These are phyloP conservation scores for Gerris buenoi DNA, from an alignment of 1,140 invertebrate species.

Conservation along the genomic window DNA sequence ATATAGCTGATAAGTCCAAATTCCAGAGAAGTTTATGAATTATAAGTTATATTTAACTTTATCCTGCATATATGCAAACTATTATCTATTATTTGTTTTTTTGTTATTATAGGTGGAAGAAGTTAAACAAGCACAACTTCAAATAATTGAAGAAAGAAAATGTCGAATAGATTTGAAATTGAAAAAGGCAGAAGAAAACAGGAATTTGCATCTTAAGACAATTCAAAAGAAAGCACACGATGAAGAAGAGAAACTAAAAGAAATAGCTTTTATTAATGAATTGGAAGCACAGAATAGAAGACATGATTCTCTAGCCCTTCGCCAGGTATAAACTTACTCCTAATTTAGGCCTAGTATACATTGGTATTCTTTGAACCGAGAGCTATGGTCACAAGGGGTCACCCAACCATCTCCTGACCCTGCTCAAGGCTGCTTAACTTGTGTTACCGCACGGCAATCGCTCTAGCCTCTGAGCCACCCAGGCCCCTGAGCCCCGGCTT, in stretches of 20 bases:
- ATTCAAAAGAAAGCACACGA: conserved; percentile 91
- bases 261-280: conserved; percentile 95
- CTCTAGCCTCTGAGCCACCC: no score
- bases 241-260: conserved; percentile 89
- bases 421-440: no score
- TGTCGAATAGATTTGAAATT: conserved; percentile 71
- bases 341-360: no score
- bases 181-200: conserved; percentile 79
- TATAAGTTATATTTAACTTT: background rate
- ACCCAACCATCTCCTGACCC: no score
- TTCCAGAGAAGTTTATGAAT: background rate
- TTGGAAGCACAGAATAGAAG: conserved; percentile 87
- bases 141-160: conserved; percentile 69
- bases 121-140: conserved; percentile 72
- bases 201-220: conserved; percentile 59
- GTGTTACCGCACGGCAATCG: no score
- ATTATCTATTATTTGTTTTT: background rate
- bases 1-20: background rate
- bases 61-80: background rate
- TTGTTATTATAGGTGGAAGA: conserved; percentile 50
- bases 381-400: no score
- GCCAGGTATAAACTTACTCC: no score
- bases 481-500: no score
- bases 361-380: no score
- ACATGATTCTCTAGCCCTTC: conserved; percentile 70